A percentile compares a stretch with the other conserved stretches of the same genome.
Evolutionary conservation across 2,797 vertebrate genomes (phyloP).

Genomic region (Brachyrhaphis roseni): DNA sequence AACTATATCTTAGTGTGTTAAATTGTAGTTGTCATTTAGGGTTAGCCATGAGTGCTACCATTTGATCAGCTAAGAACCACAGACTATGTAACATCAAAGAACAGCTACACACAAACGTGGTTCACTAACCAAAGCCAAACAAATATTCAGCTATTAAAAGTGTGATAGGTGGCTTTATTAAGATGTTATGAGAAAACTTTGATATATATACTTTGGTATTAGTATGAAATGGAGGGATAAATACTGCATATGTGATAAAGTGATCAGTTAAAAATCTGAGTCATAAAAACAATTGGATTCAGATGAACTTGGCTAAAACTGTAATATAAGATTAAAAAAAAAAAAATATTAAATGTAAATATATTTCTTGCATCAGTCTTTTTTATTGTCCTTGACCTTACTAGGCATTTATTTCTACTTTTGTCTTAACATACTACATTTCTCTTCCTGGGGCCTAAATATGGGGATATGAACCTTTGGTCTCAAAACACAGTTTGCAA

Average conservation of each 20-base stretch:
- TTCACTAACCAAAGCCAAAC: neutral
- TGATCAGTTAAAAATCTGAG: neutral
- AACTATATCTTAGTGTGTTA: neutral
- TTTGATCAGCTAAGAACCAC: neutral
- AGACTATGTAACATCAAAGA: neutral
- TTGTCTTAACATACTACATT: neutral
- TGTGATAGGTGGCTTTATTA: neutral
- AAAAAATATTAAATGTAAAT: neutral
- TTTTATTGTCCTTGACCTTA: neutral
- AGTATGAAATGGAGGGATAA: neutral
- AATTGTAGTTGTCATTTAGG: neutral
- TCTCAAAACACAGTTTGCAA: slow-evolving; percentile 26
- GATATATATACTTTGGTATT: neutral
- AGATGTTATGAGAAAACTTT: neutral
- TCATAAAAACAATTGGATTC: neutral
- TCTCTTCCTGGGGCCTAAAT: neutral
- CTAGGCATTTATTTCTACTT: neutral
- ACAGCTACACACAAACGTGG: neutral
- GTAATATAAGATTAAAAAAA: neutral
- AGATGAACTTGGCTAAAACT: neutral
- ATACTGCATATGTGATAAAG: neutral
- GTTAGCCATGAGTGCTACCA: neutral
- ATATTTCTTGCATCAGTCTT: neutral
- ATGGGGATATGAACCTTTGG: slow-evolving; percentile 28
- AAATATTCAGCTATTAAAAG: neutral